Conservation (phyloP, 2,888 invertebrate species). For the Noctua fimbriata region DNA sequence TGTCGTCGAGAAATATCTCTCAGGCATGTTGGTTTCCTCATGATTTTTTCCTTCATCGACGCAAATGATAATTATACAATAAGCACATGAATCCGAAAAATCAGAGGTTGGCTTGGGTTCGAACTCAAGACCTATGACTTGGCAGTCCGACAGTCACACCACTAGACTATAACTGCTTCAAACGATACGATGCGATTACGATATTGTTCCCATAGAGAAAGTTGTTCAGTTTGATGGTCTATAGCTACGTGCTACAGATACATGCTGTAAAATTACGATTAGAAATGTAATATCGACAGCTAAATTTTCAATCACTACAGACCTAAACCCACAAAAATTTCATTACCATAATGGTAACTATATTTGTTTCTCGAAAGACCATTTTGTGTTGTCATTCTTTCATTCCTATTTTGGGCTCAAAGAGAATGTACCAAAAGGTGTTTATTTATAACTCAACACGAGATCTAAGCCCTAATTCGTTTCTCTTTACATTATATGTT, state of each 20-base stretch:
- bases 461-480: slow-evolving; percentile 29
- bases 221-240: background rate
- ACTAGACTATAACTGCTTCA: too few species aligned
- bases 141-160: too few species aligned
- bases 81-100: too few species aligned
- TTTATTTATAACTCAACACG: slow-evolving; percentile 17
- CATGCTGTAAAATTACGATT: background rate
- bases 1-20: too few species aligned
- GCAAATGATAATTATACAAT: too few species aligned
- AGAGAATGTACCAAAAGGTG: slow-evolving; percentile 10
- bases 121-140: background rate
- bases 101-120: too few species aligned
- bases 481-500: slow-evolving; percentile 21
- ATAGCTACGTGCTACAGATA: background rate
- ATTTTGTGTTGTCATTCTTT: background rate
- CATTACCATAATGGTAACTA: too few species aligned
- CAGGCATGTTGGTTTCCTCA: too few species aligned
- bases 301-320: background rate
- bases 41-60: too few species aligned
- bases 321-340: background rate
- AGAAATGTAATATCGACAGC: background rate
- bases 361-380: background rate
- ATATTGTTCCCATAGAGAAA: background rate
- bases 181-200: background rate
- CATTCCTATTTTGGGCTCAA: slow-evolving; percentile 2